phyloP scores from a whole-genome alignment of 2,888 invertebrate genomes.

The Tachina grossa region DNA sequence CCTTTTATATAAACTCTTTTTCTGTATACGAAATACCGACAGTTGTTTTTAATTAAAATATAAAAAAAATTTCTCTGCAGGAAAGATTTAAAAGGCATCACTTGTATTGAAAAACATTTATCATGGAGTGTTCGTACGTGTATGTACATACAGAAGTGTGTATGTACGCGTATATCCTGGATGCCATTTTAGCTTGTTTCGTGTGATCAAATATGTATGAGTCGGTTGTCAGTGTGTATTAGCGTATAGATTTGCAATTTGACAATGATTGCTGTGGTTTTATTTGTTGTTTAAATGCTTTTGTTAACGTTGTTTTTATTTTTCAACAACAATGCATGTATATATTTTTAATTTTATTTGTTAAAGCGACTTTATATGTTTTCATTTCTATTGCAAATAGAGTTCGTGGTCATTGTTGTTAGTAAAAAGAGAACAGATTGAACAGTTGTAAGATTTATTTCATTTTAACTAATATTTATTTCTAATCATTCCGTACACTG shows the following conservation, averaged over 20 bases:
- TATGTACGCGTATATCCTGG: background rate
- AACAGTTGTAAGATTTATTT: background rate
- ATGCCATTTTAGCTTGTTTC: background rate
- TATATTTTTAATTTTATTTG: background rate
- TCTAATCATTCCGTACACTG: no score
- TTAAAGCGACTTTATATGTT: conserved; percentile 2
- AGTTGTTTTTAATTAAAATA: background rate
- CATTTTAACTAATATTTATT: background rate
- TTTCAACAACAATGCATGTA: background rate
- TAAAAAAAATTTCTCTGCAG: background rate
- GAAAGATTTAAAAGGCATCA: background rate
- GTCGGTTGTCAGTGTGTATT: conserved; percentile 22
- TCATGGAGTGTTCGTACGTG: background rate
- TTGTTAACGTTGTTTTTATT: conserved; percentile 31
- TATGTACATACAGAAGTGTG: background rate
- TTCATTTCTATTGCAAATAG: conserved; percentile 8
- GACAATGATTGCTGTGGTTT: conserved; percentile 55
- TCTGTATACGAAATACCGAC: background rate
- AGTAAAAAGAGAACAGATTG: background rate
- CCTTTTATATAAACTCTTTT: no score
- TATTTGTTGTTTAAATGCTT: conserved; percentile 42
- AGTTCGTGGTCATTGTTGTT: background rate
- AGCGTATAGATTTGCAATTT: conserved; percentile 49
- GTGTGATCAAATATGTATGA: conserved; percentile 17
- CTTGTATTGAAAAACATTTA: background rate